Conservation (phyloP, 2,797 vertebrate species). For the Mallotus villosus region DNA sequence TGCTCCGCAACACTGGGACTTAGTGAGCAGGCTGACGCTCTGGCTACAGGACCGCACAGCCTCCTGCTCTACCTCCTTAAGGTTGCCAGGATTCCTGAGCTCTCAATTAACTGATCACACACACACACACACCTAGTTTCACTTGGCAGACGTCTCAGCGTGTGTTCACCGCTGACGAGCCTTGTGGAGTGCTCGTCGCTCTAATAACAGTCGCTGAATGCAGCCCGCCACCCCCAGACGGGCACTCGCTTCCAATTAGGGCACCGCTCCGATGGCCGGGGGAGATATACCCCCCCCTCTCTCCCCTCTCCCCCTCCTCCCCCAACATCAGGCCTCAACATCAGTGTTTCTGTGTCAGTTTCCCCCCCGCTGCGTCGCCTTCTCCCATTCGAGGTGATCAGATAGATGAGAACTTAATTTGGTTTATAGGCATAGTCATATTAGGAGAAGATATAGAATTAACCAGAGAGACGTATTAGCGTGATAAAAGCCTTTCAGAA, state of each 20-base stretch:
- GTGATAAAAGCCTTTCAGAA: conserved; percentile 75
- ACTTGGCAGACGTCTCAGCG: too few relatives aligned
- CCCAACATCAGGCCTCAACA: neutral
- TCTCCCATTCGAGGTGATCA: conserved; percentile 72
- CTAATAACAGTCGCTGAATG: conserved; percentile 32
- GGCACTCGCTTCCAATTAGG: conserved; percentile 53
- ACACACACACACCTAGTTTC: too few relatives aligned
- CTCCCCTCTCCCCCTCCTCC: too few relatives aligned
- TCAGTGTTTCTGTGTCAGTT: conserved; percentile 56
- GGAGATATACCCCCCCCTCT: too few relatives aligned
- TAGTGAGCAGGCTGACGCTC: neutral
- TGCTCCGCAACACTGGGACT: neutral
- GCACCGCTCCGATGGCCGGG: too few relatives aligned
- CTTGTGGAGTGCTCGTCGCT: neutral
- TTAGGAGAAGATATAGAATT: conserved; percentile 80
- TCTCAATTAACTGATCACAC: too few relatives aligned
- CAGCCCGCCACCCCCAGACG: conserved; percentile 16
- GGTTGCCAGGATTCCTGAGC: too few relatives aligned
- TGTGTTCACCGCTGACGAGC: too few relatives aligned
- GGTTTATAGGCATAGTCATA: conserved; percentile 80
- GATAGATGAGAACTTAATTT: conserved; percentile 86
- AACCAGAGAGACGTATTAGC: conserved; percentile 77
- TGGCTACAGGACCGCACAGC: too few relatives aligned
- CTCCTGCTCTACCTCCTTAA: too few relatives aligned
- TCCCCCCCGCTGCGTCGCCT: conserved; percentile 64